A percentile compares a stretch with the other conserved stretches of the same genome.
Conservation (phyloP, 2,888 invertebrate genomes). For the Tortricodes alternella region DNA sequence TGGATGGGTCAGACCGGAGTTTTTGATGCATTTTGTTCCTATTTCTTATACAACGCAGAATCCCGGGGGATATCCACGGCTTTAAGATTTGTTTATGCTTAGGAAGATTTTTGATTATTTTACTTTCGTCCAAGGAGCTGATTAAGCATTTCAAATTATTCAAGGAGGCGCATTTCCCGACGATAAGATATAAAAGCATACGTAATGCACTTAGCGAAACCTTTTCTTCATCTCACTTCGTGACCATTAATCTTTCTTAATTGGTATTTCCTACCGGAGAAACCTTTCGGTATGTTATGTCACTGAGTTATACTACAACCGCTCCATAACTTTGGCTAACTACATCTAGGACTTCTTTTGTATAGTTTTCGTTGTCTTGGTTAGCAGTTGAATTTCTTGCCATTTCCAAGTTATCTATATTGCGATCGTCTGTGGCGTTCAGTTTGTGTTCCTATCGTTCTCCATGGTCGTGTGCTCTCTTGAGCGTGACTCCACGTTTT, state of each 20-base stretch:
- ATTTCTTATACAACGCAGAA: no score
- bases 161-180: conserved; percentile 58
- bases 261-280: conserved; percentile 17
- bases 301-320: neutral
- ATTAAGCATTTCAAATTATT: conserved; percentile 40
- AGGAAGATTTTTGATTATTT: no score
- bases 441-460: conserved; percentile 32
- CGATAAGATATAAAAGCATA: conserved; percentile 39
- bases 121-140: no score
- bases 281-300: conserved; percentile 23
- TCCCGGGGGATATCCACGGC: no score
- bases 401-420: conserved; percentile 35
- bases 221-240: conserved; percentile 18
- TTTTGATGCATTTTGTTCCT: no score
- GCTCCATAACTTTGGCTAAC: neutral
- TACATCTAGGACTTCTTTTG: neutral
- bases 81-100: no score
- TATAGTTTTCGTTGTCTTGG: conserved; percentile 10
- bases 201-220: conserved; percentile 26
- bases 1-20: no score
- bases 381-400: conserved; percentile 17
- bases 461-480: conserved; percentile 50
- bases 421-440: conserved; percentile 35
- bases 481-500: conserved; percentile 60
- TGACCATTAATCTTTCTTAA: conserved; percentile 22